Evolutionary conservation across 2,113 vertebrate species (phyloP), one percentile per base, ranked within the genome.

Genomic region (Neomonachus schauinslandi): DNA sequence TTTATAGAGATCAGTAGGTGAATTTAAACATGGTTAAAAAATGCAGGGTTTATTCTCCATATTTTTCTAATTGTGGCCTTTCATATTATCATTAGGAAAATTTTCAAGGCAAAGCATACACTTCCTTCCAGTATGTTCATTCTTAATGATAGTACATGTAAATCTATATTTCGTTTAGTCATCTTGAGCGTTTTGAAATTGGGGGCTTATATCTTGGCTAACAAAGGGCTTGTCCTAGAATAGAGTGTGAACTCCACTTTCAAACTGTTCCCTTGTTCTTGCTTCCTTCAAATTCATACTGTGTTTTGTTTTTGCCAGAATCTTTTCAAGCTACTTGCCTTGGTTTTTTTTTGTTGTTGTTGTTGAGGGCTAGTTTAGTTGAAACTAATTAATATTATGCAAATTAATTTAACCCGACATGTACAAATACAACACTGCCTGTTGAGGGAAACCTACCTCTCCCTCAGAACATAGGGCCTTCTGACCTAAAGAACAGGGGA

Each of bases 1-100:
- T 89, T 93, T 76, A 55, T 49, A 76, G 82, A 74, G 39, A 55
- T 67, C 72, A 69, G 31, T 69, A 69, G 39, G 39, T 95, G 42
- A 89, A 49, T 83, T 94, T 87, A 94, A 97, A 76, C 22, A 67
- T 91, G 72, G 59, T 88, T 65, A 49, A 67, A 97, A 90, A 49
- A 14, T 80, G 24, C 16, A 94, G 22, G 80, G 19, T 28, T 91
- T 83, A 79, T 87, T 89, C 39, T 39, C 31, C 24, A 81, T 84
- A 18, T 93, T 63, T 97, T 97, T 97, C 61, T 61, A 96, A 93
- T 71, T 15, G 79, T 31, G 33, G 59, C 26, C 10, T 55, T 95
- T 97, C 5, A 59, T 91, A 90, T 74, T 92, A 53, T 72, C 61
- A 82, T 87, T 72, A 85, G 28, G 71, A 86, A 95, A 93, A 61